Evolutionary conservation across 53 echinoderm and acorn worm species (phyloP), one percentile per base, ranked within the genome.

Genomic region (Patiria pectinifera): DNA sequence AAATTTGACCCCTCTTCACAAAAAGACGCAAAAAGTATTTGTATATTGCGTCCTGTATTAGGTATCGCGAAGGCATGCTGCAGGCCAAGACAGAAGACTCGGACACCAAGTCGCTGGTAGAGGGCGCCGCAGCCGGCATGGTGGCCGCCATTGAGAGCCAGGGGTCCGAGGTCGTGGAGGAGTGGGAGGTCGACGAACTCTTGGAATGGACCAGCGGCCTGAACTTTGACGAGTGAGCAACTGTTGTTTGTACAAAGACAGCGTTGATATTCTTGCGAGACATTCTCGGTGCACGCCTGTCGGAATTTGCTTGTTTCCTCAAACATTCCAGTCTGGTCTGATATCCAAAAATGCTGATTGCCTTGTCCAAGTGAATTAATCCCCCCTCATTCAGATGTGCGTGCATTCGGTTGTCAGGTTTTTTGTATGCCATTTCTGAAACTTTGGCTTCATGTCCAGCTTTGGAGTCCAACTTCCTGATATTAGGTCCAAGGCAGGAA

Each of bases 111-210:
- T 79, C 91, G 2, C 80, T 97, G 45, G 85, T 96, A 82, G 97
- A 96, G 95, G 99, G 97, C 60, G 97, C 99, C 80, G 94, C 99
- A 47, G 94, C 92, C 1, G 99, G 99, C 59, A 96, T 99, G 93
- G 85, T 99, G 71, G 95, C 95, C 11, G 84, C 94, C 70, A 78
- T 99, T 19, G 99, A 99, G 80, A 92, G 91, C 53, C 87, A 91
- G 47, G 97, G 97, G 13, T 89, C 95, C 2, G 95, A 96, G 48
- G 86, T 95, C 6, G 90, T 99, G 21, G 95, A 99, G 63, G 99
- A 99, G 83, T 97, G 97, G 96, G 99, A 99, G 86, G 99, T 99
- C 26, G 99, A 99, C 93, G 97, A 99, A 86, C 95, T 99, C 11
- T 69, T 99, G 13, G 96, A 99, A 75, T 99, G 99, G 99, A 99